Evolutionary conservation across 1,140 invertebrate species (phyloP).

Genomic region (Hormaphis cornu): DNA sequence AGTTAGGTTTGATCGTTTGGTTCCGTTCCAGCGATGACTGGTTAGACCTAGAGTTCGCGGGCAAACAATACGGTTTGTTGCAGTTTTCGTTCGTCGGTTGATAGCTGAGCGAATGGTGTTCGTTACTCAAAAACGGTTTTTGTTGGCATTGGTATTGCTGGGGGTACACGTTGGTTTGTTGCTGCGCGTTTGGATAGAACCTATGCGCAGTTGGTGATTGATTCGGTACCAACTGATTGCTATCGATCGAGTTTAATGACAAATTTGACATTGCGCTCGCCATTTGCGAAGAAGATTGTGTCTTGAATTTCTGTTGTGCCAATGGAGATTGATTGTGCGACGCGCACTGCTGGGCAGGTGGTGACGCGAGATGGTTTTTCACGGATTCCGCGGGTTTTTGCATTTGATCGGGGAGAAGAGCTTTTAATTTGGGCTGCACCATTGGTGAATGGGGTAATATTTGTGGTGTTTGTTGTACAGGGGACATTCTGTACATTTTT

Average conservation of each 20-base stretch:
- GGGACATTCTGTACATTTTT: conserved; percentile 1
- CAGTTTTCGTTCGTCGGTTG: not conserved
- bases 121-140: not conserved
- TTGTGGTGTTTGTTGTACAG: not conserved
- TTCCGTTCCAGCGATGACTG: conserved; percentile 21
- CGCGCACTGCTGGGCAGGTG: not conserved
- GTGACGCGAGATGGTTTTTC: conserved; percentile 9
- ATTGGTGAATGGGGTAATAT: not conserved
- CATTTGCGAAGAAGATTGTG: not conserved
- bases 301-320: conserved; percentile 7
- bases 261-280: not conserved
- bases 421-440: conserved; percentile 13
- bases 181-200: not conserved
- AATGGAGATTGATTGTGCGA: not conserved
- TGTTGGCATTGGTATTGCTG: conserved; percentile 24
- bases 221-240: not conserved
- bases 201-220: not conserved
- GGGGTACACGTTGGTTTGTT: not conserved
- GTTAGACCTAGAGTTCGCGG: conserved; percentile 11
- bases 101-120: conserved; percentile 4
- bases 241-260: not conserved
- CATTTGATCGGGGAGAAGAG: not conserved
- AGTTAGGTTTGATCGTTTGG: not conserved
- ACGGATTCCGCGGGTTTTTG: conserved; percentile 1
- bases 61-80: not conserved